These are phyloP conservation scores for Toxonevra muliebris DNA, from an alignment of 2,888 invertebrate species.

Conservation along the genomic window DNA sequence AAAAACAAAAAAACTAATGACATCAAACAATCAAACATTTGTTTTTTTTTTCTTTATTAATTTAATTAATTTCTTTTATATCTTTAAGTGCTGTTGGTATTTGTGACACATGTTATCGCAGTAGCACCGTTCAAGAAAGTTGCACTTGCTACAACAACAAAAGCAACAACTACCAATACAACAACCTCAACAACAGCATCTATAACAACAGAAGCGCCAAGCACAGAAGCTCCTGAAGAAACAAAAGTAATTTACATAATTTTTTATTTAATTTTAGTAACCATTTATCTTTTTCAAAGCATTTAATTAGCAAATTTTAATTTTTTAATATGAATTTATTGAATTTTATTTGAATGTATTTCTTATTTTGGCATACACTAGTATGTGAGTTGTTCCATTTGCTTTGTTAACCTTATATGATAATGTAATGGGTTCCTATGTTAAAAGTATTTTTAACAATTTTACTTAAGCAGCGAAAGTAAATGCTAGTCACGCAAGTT, in stretches of 20 bases:
- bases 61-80: conserved; percentile 32
- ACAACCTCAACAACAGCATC: conserved; percentile 66
- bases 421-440: neutral
- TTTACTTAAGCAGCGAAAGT: conserved; percentile 36
- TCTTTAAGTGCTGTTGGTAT: conserved; percentile 64
- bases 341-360: conserved; percentile 6
- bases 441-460: conserved; percentile 2
- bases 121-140: conserved; percentile 71
- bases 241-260: conserved; percentile 41
- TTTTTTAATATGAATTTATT: conserved; percentile 14
- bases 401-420: conserved; percentile 38
- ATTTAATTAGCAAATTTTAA: conserved; percentile 32
- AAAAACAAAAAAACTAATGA: too few relatives aligned
- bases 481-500: conserved; percentile 24
- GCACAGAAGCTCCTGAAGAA: conserved; percentile 34
- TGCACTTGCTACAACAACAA: conserved; percentile 59
- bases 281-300: conserved; percentile 1
- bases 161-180: conserved; percentile 66
- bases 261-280: neutral
- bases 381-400: conserved; percentile 34
- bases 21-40: too few relatives aligned
- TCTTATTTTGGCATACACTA: neutral
- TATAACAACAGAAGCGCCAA: conserved; percentile 52
- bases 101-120: conserved; percentile 68
- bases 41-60: neutral